Conservation (phyloP, 2,797 vertebrate species). For the Spheniscus humboldti region DNA sequence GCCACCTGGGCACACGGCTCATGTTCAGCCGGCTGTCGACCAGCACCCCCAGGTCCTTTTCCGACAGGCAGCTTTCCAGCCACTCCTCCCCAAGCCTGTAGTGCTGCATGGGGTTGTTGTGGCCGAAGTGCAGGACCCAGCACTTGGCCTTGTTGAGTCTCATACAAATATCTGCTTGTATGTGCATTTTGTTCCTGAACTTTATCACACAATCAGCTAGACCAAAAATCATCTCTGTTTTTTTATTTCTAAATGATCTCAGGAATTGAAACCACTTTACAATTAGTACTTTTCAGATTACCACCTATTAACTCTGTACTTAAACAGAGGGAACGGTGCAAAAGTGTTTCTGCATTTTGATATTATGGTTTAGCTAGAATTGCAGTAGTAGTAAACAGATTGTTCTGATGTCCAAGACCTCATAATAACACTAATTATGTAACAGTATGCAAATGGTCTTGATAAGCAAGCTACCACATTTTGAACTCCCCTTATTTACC, state of each 20-base stretch:
- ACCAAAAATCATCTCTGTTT: not conserved
- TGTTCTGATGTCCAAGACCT: not conserved
- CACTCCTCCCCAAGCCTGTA: no score
- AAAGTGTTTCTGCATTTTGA: not conserved
- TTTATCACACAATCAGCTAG: not conserved
- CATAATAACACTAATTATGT: not conserved
- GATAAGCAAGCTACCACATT: not conserved
- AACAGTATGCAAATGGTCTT: not conserved
- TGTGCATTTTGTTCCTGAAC: not conserved
- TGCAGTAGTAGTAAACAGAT: not conserved
- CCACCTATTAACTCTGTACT: not conserved
- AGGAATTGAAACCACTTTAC: not conserved
- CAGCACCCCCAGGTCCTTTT: no score
- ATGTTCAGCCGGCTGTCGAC: no score
- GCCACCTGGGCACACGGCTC: no score
- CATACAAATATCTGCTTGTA: not conserved
- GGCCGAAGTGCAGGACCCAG: no score
- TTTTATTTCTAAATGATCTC: not conserved
- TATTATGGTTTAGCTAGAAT: not conserved
- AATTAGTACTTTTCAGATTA: not conserved
- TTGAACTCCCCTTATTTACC: not conserved
- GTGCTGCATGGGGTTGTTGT: no score
- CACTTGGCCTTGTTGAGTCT: no score
- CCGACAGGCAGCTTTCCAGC: no score
- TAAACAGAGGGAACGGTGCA: not conserved